These are phyloP conservation scores for crab-eating macaque (Macaca fascicularis) DNA, from an alignment of 2,113 vertebrate genomes.

Conservation along the genomic window T2T-MFA8v1.1 NC_088380.1:86863501-86864000, in stretches of 20 bases:
- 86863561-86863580: constrained; percentile 4
- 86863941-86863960: not conserved
- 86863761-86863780: constrained; percentile 47
- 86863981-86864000: not conserved
- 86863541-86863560: constrained; percentile 63
- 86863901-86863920: not conserved
- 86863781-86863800: not conserved
- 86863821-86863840: not conserved
- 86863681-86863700: constrained; percentile 54
- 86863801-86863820: not conserved
- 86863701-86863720: constrained; percentile 36
- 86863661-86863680: constrained; percentile 65
- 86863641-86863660: constrained; percentile 1
- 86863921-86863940: not conserved
- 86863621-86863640: constrained; percentile 34
- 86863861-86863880: not conserved
- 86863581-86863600: not conserved
- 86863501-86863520: constrained; percentile 43
- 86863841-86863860: not conserved
- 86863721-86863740: constrained; percentile 26
- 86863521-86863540: constrained; percentile 50
- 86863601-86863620: constrained; percentile 51
- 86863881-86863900: not conserved
- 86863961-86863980: not conserved
- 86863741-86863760: constrained; percentile 43